phyloP scores from a whole-genome alignment of 2,113 vertebrate genomes.

The Monarcha castaneiventris region DNA sequence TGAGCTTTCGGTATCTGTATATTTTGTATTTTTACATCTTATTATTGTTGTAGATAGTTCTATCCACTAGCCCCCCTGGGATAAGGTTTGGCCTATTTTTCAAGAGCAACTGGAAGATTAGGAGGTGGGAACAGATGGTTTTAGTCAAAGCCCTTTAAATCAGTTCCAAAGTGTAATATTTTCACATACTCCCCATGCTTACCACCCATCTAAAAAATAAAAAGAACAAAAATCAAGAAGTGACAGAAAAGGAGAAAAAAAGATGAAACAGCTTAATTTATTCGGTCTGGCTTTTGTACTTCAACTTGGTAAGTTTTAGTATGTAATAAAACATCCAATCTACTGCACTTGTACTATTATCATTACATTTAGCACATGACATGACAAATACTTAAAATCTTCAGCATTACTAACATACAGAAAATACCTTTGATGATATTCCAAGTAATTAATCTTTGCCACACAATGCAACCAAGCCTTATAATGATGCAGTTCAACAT shows the following conservation, averaged over 20 bases:
- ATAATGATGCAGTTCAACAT: background rate
- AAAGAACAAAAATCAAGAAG: background rate
- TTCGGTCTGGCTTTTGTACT: constrained; percentile 13
- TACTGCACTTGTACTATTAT: background rate
- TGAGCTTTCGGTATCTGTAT: constrained; percentile 32
- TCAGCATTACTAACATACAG: constrained; percentile 13
- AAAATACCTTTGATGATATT: constrained; percentile 44
- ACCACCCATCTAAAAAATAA: background rate
- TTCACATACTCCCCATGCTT: constrained; percentile 38
- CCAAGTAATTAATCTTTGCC: constrained; percentile 38
- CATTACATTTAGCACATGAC: constrained; percentile 6
- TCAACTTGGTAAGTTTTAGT: background rate
- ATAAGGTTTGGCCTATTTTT: constrained; percentile 42
- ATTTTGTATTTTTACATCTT: constrained; percentile 32
- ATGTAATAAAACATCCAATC: constrained; percentile 34
- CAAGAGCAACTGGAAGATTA: constrained; percentile 42
- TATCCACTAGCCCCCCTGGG: background rate
- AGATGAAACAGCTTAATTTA: constrained; percentile 15
- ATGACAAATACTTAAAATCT: constrained; percentile 46
- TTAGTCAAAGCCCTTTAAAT: constrained; percentile 59
- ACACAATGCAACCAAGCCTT: background rate
- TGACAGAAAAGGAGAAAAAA: constrained; percentile 18
- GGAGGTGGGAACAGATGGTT: constrained; percentile 65
- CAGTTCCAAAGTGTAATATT: constrained; percentile 47
- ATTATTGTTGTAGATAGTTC: constrained; percentile 48